These are phyloP conservation scores for Trochalopteron elliotii DNA, from an alignment of 2,113 vertebrate genomes.

Conservation along the genomic window DNA sequence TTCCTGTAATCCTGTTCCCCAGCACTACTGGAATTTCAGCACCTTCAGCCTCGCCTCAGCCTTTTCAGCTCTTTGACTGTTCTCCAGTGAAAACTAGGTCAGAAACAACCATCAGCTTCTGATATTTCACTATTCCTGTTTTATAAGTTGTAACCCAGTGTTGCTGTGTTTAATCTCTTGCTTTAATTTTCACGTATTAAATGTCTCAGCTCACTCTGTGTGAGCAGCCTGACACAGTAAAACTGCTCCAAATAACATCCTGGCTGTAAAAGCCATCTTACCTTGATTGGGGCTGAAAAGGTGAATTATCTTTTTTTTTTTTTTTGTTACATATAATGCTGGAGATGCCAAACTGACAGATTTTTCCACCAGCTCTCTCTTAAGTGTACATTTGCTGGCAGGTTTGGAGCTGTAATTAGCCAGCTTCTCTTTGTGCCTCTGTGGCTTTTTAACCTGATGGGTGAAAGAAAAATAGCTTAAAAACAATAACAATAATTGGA, in stretches of 20 bases:
- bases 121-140: constrained; percentile 25
- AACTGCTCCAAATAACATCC: not conserved
- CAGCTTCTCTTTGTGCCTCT: not conserved
- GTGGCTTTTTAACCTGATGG: not conserved
- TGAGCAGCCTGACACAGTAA: not conserved
- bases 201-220: not conserved
- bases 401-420: not conserved
- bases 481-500: not conserved
- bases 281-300: not conserved
- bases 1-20: not conserved
- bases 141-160: not conserved
- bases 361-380: not conserved
- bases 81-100: constrained; percentile 64
- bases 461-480: not conserved
- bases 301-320: not conserved
- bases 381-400: not conserved
- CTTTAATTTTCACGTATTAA: not conserved
- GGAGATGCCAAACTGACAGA: not conserved
- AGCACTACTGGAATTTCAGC: constrained; percentile 59
- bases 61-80: constrained; percentile 17
- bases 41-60: constrained; percentile 43
- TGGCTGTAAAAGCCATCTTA: not conserved
- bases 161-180: not conserved
- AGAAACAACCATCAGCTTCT: constrained; percentile 44
- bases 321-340: not conserved